A percentile compares a stretch with the other conserved stretches of the same genome.
These are phyloP conservation scores for Stenoptilia bipunctidactyla DNA, from an alignment of 2,888 invertebrate species.

Conservation along the genomic window DNA sequence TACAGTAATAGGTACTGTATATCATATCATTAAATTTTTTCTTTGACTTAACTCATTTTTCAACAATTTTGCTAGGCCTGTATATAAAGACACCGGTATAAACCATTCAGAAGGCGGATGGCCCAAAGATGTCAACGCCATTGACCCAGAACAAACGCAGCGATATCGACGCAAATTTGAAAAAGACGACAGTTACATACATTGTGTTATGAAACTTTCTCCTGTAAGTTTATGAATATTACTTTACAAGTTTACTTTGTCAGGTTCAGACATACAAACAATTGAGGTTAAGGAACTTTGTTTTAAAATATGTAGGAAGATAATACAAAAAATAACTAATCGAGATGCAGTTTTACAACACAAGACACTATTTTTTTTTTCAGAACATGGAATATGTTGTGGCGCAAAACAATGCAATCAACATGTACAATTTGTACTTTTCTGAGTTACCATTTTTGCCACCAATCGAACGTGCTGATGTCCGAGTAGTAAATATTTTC, in stretches of 20 bases:
- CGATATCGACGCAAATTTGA: slow-evolving; percentile 84
- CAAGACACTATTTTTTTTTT: background rate
- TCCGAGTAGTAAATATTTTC: slow-evolving; percentile 87
- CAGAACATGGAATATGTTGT: slow-evolving; percentile 88
- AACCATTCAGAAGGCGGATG: slow-evolving; percentile 87
- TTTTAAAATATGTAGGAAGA: slow-evolving; percentile 24
- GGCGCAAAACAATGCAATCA: slow-evolving; percentile 90
- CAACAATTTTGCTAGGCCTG: slow-evolving; percentile 62
- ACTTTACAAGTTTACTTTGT: too few species aligned
- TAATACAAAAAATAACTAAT: too few species aligned
- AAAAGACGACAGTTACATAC: slow-evolving; percentile 82
- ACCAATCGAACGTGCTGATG: slow-evolving; percentile 74
- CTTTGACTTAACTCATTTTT: too few species aligned
- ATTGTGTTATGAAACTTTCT: slow-evolving; percentile 70
- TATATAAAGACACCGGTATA: slow-evolving; percentile 67
- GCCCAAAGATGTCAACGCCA: slow-evolving; percentile 79
- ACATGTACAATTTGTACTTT: slow-evolving; percentile 92
- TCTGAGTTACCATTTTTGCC: slow-evolving; percentile 76
- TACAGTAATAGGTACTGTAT: too few species aligned
- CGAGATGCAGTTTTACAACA: too few species aligned
- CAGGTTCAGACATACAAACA: too few species aligned
- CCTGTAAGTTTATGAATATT: slow-evolving; percentile 24
- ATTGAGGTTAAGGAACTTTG: slow-evolving; percentile 60
- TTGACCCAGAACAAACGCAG: slow-evolving; percentile 78
- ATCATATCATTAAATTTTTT: too few species aligned